phyloP scores from a whole-genome alignment of 2,797 vertebrate genomes.

The Darevskia mixta region DNA sequence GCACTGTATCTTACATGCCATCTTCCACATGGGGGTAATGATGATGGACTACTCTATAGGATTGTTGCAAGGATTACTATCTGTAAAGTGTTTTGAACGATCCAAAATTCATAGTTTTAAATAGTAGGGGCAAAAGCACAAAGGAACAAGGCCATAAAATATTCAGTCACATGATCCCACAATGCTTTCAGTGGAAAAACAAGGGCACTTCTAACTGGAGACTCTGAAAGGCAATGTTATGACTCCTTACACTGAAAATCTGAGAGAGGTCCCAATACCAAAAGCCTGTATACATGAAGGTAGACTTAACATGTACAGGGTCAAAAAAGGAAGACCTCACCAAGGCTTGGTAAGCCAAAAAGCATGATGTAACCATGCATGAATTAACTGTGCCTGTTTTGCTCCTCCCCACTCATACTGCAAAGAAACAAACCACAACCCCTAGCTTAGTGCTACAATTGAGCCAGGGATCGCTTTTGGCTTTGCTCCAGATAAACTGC shows the following conservation, averaged over 20 bases:
- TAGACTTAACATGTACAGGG: background rate
- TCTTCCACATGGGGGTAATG: background rate
- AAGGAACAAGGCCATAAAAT: background rate
- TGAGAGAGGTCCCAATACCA: background rate
- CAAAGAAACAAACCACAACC: too few relatives aligned
- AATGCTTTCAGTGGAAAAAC: background rate
- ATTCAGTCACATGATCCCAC: background rate
- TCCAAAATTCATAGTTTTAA: too few relatives aligned
- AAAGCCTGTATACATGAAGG: background rate
- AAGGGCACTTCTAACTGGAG: background rate
- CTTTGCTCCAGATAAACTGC: too few relatives aligned
- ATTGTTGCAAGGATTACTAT: background rate
- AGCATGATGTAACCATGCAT: too few relatives aligned
- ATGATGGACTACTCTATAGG: background rate
- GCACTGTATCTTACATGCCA: background rate
- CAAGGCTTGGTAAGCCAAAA: too few relatives aligned
- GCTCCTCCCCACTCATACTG: too few relatives aligned
- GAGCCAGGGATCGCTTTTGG: too few relatives aligned
- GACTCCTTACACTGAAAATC: background rate
- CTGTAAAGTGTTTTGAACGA: background rate
- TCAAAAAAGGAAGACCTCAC: background rate
- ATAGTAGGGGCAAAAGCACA: background rate
- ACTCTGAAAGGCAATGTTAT: slow-evolving; percentile 10
- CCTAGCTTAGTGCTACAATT: too few relatives aligned
- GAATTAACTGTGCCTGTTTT: too few relatives aligned